phyloP scores from a whole-genome alignment of 2,888 invertebrate species.

The Papilio protenor region DNA sequence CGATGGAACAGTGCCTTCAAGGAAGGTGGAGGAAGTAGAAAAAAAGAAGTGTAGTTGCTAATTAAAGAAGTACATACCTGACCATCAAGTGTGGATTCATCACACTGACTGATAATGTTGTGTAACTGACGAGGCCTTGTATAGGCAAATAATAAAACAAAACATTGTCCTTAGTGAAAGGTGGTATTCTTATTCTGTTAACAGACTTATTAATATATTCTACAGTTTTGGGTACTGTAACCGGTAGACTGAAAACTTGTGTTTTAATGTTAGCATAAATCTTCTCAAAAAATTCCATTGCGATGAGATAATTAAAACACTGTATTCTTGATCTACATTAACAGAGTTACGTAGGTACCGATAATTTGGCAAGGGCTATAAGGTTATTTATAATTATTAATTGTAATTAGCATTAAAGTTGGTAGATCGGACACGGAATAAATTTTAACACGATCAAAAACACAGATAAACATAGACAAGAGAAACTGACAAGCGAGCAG shows the following conservation, averaged over 20 bases:
- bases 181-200: constrained; percentile 82
- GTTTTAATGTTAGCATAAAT: constrained; percentile 66
- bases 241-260: constrained; percentile 65
- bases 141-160: constrained; percentile 90
- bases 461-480: constrained; percentile 20
- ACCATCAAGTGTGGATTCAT: constrained; percentile 92
- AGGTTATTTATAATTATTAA: constrained; percentile 58
- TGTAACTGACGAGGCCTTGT: constrained; percentile 90
- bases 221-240: constrained; percentile 66
- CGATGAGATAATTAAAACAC: constrained; percentile 54
- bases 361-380: constrained; percentile 78
- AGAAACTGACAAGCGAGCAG: not conserved
- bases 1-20: not conserved
- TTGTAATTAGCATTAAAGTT: constrained; percentile 36
- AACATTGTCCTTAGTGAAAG: constrained; percentile 88
- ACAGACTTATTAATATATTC: constrained; percentile 73
- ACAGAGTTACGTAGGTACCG: constrained; percentile 69
- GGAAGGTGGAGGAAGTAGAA: not conserved
- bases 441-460: constrained; percentile 25
- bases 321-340: constrained; percentile 56
- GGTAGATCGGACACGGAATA: constrained; percentile 28
- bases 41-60: not conserved
- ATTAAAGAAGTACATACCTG: constrained; percentile 76
- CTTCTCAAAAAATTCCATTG: constrained; percentile 76
- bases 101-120: constrained; percentile 91